Evolutionary conservation across 2,888 invertebrate species (phyloP), one percentile per base, ranked within the genome.

Genomic region (Eutolmus rufibarbis): DNA sequence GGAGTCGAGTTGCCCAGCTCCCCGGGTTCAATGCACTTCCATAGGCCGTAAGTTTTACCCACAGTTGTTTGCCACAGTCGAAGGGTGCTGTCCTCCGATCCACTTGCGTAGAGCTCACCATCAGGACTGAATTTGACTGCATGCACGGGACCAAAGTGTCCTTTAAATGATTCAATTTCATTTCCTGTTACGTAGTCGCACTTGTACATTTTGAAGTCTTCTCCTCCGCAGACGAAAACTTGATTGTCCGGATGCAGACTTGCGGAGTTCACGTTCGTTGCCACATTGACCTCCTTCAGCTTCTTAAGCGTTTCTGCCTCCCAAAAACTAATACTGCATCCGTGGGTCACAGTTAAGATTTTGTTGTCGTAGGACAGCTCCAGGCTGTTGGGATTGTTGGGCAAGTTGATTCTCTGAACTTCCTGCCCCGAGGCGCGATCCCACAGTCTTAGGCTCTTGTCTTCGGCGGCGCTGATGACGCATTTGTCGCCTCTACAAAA

Each of bases 171-270:
- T 94, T 99, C 86, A 79, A 86, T 86, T 86, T 86, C 86, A 74
- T 82, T 84, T 78, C 84, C 98, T 79, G 97, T 97, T 89, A 96
- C 95, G 91, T 97, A 98, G 92, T 99, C 98, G 91, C 96, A 98
- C 93, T 99, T 99, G 94, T 99, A 99, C 94, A 99, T 97, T 93
- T 98, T 98, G 90, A 99, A 96, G 92, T 99, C 98, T 92, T 99
- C 98, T 0, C 99, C 99, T 81, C 98, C 98, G 91, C 98, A 98
- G 12, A 98, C 98, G 93, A 99, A 99, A 84, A 98, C 96, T 89
- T 96, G 95, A 89, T 97, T 96, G 90, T 97, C 96, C 1, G 98
- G 98, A 93, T 98, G 97, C 88, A 99, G 94, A 89, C 98, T 98
- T 3, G 98, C 98, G 82, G 98, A 97, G 92, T 97, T 97, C 86